Conservation (phyloP, 2,888 invertebrate species). For the Scaptomyza reducta region DNA sequence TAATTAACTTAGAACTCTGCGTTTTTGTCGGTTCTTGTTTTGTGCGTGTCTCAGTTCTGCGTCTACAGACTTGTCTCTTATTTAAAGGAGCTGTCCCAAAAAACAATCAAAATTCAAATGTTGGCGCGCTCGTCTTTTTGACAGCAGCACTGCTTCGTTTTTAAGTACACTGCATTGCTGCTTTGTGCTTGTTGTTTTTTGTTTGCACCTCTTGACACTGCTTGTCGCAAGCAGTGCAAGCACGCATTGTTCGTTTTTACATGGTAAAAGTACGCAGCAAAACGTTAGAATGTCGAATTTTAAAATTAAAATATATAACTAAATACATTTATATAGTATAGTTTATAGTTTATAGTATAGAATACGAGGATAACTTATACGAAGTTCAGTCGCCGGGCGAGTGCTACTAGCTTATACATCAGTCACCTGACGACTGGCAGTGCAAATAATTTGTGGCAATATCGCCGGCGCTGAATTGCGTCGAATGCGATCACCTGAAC, state of each 20-base stretch:
- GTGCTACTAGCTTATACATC: constrained; percentile 77
- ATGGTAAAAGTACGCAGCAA: constrained; percentile 50
- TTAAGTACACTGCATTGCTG: constrained; percentile 31
- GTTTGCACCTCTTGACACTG: constrained; percentile 22
- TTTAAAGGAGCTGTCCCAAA: not conserved
- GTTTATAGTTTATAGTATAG: constrained; percentile 13
- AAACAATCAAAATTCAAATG: not conserved
- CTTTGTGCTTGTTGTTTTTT: not conserved
- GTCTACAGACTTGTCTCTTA: constrained; percentile 32
- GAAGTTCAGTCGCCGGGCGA: constrained; percentile 74
- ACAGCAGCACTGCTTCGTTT: constrained; percentile 4
- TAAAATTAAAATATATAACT: constrained; percentile 18
- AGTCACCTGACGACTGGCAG: constrained; percentile 84
- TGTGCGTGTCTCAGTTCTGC: constrained; percentile 46
- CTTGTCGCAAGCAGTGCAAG: constrained; percentile 39
- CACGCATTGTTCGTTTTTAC: constrained; percentile 47
- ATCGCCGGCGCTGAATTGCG: constrained; percentile 72
- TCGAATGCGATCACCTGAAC: constrained; percentile 46
- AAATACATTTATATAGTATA: constrained; percentile 18
- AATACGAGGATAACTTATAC: constrained; percentile 64
- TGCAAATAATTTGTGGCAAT: constrained; percentile 71
- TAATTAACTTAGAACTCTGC: constrained; percentile 55
- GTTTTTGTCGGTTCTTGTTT: constrained; percentile 22
- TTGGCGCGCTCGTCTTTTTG: constrained; percentile 6
- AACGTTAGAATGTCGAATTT: constrained; percentile 45